These are phyloP conservation scores for Darevskia mixta DNA, from an alignment of 2,797 vertebrate species.

Conservation along the genomic window DNA sequence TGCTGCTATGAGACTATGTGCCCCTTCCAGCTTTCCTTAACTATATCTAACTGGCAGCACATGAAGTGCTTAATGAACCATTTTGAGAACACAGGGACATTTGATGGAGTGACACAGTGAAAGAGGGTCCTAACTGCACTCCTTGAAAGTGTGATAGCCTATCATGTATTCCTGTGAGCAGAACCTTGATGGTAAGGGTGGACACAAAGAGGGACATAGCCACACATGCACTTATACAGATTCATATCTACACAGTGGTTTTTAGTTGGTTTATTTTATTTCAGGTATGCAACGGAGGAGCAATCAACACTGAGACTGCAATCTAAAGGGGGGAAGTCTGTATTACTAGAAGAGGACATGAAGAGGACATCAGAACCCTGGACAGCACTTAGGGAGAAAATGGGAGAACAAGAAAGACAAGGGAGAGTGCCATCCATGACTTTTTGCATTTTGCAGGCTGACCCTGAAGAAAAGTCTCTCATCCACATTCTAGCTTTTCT, in stretches of 20 bases:
- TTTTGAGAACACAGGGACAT: slow-evolving; percentile 14
- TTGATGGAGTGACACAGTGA: slow-evolving; percentile 35
- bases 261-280: slow-evolving; percentile 24
- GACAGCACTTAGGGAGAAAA: not conserved
- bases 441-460: not conserved
- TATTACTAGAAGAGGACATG: not conserved
- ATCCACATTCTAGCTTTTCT: not conserved
- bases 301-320: not conserved
- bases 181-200: not conserved
- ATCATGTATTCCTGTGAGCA: not conserved
- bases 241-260: not conserved
- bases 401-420: not conserved
- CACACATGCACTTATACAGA: slow-evolving; percentile 5
- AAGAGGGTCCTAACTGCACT: slow-evolving; percentile 19
- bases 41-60: not conserved
- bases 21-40: slow-evolving; percentile 17
- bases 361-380: not conserved
- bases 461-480: not conserved
- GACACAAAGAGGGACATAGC: slow-evolving; percentile 26
- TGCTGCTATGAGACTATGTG: slow-evolving; percentile 29
- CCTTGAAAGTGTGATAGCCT: not conserved
- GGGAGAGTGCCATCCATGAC: too few species aligned
- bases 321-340: not conserved
- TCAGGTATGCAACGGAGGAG: not conserved
- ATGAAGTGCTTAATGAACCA: slow-evolving; percentile 25